Conservation (phyloP, 64 coral and sea anemone species). For the Catalaphyllia jardinei region DNA sequence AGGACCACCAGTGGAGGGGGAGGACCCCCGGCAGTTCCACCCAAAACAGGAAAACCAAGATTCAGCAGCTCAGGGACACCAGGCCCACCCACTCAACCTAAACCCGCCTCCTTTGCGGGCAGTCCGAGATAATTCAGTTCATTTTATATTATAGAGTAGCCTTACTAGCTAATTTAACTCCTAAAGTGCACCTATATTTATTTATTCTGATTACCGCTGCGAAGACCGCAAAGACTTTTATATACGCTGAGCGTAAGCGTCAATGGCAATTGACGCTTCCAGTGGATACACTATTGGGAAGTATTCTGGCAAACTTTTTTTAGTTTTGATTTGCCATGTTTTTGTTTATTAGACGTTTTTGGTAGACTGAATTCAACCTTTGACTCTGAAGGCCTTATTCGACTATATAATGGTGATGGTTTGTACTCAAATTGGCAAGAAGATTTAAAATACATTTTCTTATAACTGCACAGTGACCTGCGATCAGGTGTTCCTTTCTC, state of each 20-base stretch:
- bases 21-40: conserved; percentile 14
- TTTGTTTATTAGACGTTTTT: too few species aligned
- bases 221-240: not conserved
- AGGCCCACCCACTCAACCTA: not conserved
- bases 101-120: not conserved
- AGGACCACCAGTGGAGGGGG: conserved; percentile 21
- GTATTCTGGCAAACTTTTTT: too few species aligned
- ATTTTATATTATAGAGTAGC: too few species aligned
- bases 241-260: not conserved
- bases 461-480: too few species aligned
- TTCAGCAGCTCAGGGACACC: conserved; percentile 14
- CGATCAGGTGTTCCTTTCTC: too few species aligned
- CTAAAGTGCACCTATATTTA: not conserved
- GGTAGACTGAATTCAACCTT: too few species aligned
- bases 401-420: too few species aligned
- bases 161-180: not conserved
- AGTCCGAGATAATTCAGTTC: not conserved
- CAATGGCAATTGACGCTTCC: not conserved
- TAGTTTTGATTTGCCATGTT: too few species aligned
- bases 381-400: too few species aligned
- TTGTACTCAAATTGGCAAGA: too few species aligned
- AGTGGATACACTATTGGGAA: not conserved
- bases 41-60: conserved; percentile 45
- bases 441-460: too few species aligned
- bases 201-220: not conserved